Conservation (phyloP, 2,113 vertebrate species). For the Dipodomys stephensi region DNA sequence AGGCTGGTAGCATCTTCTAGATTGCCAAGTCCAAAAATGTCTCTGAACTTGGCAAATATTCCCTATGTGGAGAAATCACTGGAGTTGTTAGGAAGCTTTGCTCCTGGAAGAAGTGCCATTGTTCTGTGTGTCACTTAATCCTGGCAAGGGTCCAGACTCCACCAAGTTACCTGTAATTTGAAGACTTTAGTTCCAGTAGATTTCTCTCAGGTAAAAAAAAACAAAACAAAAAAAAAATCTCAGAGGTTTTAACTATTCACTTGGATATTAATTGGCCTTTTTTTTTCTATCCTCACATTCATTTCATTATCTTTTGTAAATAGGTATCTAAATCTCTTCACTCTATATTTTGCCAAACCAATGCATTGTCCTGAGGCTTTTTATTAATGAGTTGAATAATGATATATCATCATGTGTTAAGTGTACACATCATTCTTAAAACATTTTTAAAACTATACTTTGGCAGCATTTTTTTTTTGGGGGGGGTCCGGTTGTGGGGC, state of each 20-base stretch:
- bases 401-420: neutral
- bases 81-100: neutral
- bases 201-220: neutral
- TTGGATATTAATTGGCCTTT: neutral
- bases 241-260: neutral
- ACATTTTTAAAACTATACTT: neutral
- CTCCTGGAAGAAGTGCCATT: neutral
- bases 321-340: neutral
- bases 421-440: neutral
- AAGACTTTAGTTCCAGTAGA: conserved; percentile 1
- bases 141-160: neutral
- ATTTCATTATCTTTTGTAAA: neutral
- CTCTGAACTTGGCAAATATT: neutral
- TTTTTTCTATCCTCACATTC: neutral
- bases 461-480: neutral
- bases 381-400: neutral
- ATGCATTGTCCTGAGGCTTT: neutral
- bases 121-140: neutral
- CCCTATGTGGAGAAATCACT: neutral
- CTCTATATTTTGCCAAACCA: neutral
- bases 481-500: too few relatives aligned
- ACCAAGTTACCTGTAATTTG: neutral
- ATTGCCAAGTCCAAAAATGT: neutral
- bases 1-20: neutral
- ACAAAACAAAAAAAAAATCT: neutral